phyloP scores from a whole-genome alignment of 2,888 invertebrate species.

The Eustalomyia histrio region DNA sequence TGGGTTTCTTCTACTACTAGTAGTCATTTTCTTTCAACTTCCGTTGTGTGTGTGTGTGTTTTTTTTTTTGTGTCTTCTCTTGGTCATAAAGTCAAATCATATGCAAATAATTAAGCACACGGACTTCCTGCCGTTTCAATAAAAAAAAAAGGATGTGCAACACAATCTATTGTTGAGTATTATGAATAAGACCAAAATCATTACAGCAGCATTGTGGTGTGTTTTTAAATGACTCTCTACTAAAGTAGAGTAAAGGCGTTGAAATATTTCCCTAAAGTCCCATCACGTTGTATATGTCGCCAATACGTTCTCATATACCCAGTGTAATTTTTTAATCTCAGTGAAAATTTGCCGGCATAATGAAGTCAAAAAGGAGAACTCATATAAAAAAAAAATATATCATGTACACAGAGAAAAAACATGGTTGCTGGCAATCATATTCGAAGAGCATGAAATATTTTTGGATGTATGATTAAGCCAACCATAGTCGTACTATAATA shows the following conservation, averaged over 20 bases:
- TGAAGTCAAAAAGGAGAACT: conserved; percentile 49
- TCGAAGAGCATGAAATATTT: too few species aligned
- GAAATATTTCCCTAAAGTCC: conserved; percentile 77
- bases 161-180: conserved; percentile 32
- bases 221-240: conserved; percentile 3
- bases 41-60: too few species aligned
- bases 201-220: conserved; percentile 24
- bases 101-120: conserved; percentile 78
- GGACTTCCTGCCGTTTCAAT: conserved; percentile 50
- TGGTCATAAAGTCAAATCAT: conserved; percentile 69
- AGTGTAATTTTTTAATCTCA: conserved; percentile 64
- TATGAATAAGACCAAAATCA: conserved; percentile 33
- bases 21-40: conserved; percentile 20
- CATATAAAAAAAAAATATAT: conserved; percentile 18
- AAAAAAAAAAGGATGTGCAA: conserved; percentile 5
- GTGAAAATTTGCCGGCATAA: conserved; percentile 65
- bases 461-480: too few species aligned
- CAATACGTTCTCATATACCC: conserved; percentile 67
- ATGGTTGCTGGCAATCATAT: too few species aligned
- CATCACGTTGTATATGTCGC: conserved; percentile 72
- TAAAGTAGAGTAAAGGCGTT: conserved; percentile 63
- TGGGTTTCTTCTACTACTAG: conserved; percentile 19
- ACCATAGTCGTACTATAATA: too few species aligned
- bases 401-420: too few species aligned
- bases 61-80: conserved; percentile 5